These are phyloP conservation scores for Endomychus coccineus DNA, from an alignment of 2,888 invertebrate species.

Conservation along the genomic window DNA sequence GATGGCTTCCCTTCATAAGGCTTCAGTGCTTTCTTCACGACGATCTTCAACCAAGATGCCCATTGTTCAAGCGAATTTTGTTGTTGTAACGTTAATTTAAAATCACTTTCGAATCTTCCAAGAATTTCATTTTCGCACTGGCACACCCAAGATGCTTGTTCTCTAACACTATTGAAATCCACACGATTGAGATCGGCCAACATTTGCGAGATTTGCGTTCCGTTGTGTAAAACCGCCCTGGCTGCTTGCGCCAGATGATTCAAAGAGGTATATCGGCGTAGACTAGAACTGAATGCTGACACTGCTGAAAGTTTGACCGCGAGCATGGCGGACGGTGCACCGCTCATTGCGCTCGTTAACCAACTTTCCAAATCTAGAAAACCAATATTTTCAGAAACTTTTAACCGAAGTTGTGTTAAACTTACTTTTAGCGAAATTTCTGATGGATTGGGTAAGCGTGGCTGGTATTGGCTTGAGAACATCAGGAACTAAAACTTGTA, in stretches of 20 bases:
- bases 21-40: conserved; percentile 82
- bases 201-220: conserved; percentile 94
- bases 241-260: conserved; percentile 94
- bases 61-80: conserved; percentile 94
- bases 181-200: conserved; percentile 92
- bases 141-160: conserved; percentile 95
- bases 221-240: conserved; percentile 90
- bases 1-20: conserved; percentile 78
- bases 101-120: conserved; percentile 78
- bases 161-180: conserved; percentile 94
- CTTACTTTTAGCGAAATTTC: conserved; percentile 80
- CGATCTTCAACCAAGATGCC: conserved; percentile 94
- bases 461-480: conserved; percentile 92
- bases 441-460: conserved; percentile 84
- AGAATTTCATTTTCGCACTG: conserved; percentile 81
- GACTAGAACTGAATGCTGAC: conserved; percentile 86
- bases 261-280: conserved; percentile 91
- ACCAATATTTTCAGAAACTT: too few species aligned
- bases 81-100: conserved; percentile 84
- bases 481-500: conserved; percentile 93
- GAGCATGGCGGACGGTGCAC: conserved; percentile 73
- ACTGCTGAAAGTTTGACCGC: conserved; percentile 79
- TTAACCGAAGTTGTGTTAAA: too few species aligned
- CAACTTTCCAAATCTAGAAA: conserved; percentile 71
- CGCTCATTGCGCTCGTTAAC: conserved; percentile 72